phyloP scores from a whole-genome alignment of 2,888 invertebrate species.

The Microctonus brassicae region DNA sequence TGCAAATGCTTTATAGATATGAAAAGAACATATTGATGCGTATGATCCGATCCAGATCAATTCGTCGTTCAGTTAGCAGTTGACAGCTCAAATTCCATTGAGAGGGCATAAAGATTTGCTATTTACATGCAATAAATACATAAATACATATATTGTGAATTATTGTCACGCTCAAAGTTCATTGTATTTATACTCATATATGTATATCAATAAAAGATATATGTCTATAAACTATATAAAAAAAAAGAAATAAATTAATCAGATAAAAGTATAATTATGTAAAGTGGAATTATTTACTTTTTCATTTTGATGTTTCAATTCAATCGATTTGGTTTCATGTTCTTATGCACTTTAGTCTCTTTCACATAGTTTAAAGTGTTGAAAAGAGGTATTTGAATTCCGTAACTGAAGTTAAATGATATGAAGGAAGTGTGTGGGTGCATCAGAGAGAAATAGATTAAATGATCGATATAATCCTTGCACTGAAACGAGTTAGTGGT shows the following conservation, averaged over 20 bases:
- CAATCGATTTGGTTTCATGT: not conserved
- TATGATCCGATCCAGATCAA: constrained; percentile 49
- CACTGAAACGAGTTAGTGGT: constrained; percentile 17
- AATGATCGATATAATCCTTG: not conserved
- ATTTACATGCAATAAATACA: constrained; percentile 35
- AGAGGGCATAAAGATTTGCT: constrained; percentile 45
- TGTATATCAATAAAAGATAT: not conserved
- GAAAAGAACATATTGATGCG: not conserved
- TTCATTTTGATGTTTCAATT: not conserved
- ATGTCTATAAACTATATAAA: not conserved
- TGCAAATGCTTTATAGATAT: constrained; percentile 41
- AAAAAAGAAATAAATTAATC: not conserved
- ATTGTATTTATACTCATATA: constrained; percentile 16
- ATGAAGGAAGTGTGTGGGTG: not conserved
- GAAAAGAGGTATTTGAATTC: not conserved
- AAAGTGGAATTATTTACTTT: not conserved
- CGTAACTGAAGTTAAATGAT: not conserved
- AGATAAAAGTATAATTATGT: not conserved
- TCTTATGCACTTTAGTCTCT: not conserved
- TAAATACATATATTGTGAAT: constrained; percentile 40
- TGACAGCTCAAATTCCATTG: constrained; percentile 52
- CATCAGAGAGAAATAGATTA: not conserved
- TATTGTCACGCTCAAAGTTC: constrained; percentile 49
- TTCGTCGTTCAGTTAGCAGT: not conserved
- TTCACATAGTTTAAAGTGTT: constrained; percentile 1